Evolutionary conservation across 2,113 vertebrate species (phyloP).

Genomic region (Columbina picui): DNA sequence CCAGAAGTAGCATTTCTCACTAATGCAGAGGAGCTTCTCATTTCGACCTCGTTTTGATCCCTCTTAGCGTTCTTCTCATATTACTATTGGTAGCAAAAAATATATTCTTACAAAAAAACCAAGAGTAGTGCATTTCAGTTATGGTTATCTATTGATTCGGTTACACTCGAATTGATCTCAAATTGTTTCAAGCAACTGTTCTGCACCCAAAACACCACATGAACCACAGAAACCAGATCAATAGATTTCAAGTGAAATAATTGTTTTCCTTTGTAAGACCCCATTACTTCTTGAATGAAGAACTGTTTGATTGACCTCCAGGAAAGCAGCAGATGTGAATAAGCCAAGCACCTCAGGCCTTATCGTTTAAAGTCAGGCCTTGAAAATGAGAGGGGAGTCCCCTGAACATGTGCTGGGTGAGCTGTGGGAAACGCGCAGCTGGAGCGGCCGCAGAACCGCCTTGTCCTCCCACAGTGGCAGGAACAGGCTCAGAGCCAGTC

Average conservation of each 20-base stretch:
- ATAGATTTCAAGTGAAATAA: constrained; percentile 78
- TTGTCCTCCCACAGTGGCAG: not conserved
- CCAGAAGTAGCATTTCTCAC: not conserved
- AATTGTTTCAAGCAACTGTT: constrained; percentile 67
- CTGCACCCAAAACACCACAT: constrained; percentile 71
- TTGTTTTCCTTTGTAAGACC: constrained; percentile 77
- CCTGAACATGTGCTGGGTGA: not conserved
- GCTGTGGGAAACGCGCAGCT: constrained; percentile 78
- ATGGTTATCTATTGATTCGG: constrained; percentile 58
- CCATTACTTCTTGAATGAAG: constrained; percentile 75
- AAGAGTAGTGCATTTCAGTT: constrained; percentile 13
- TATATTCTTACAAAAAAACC: not conserved
- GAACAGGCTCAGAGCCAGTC: not conserved
- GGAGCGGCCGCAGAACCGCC: constrained; percentile 8
- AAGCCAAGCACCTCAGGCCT: constrained; percentile 71
- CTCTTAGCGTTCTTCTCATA: not conserved
- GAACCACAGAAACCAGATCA: constrained; percentile 73
- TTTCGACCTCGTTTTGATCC: not conserved
- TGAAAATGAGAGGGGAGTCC: constrained; percentile 69
- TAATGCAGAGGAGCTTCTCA: not conserved
- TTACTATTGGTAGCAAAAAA: constrained; percentile 18
- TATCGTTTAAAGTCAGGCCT: constrained; percentile 75
- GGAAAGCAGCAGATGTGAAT: constrained; percentile 79
- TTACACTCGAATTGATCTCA: constrained; percentile 71
- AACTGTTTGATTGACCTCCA: constrained; percentile 74